Evolutionary conservation across 2,113 vertebrate species (phyloP).

Genomic region (Chlorocebus sabaeus): DNA sequence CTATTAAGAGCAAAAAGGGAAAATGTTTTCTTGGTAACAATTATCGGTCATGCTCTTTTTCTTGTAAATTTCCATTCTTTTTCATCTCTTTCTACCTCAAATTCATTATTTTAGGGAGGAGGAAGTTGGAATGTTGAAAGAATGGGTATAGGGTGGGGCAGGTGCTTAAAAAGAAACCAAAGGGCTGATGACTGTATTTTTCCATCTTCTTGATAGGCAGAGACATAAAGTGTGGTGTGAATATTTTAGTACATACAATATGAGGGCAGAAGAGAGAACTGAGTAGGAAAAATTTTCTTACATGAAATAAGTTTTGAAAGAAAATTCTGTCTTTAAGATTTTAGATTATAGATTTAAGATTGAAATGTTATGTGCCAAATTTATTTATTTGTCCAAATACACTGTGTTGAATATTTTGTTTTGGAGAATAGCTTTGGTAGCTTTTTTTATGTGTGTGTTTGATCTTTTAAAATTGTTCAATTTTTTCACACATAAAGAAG

Average conservation of each 20-base stretch:
- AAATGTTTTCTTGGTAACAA: constrained; percentile 71
- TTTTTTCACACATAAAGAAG: not conserved
- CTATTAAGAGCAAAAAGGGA: constrained; percentile 70
- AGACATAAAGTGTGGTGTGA: constrained; percentile 38
- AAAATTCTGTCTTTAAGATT: constrained; percentile 39
- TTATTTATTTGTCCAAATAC: constrained; percentile 12
- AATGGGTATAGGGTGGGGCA: constrained; percentile 56
- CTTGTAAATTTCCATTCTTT: constrained; percentile 73
- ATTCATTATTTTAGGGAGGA: constrained; percentile 66
- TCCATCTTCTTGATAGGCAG: constrained; percentile 59
- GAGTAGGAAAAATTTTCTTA: constrained; percentile 38
- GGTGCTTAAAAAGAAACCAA: constrained; percentile 57
- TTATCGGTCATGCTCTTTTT: constrained; percentile 64
- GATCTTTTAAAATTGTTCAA: not conserved
- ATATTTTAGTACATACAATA: constrained; percentile 48
- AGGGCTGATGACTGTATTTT: constrained; percentile 61
- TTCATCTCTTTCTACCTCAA: constrained; percentile 60
- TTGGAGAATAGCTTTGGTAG: constrained; percentile 29
- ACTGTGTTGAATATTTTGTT: constrained; percentile 17
- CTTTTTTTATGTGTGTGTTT: constrained; percentile 25
- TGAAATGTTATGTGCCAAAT: constrained; percentile 5
- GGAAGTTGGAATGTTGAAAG: constrained; percentile 52
- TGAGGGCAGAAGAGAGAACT: constrained; percentile 19
- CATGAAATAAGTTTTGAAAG: constrained; percentile 40
- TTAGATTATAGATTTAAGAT: constrained; percentile 38